Evolutionary conservation across 2,797 vertebrate genomes (phyloP), one percentile per base, ranked within the genome.

Genomic region (Pristis pectinata): DNA sequence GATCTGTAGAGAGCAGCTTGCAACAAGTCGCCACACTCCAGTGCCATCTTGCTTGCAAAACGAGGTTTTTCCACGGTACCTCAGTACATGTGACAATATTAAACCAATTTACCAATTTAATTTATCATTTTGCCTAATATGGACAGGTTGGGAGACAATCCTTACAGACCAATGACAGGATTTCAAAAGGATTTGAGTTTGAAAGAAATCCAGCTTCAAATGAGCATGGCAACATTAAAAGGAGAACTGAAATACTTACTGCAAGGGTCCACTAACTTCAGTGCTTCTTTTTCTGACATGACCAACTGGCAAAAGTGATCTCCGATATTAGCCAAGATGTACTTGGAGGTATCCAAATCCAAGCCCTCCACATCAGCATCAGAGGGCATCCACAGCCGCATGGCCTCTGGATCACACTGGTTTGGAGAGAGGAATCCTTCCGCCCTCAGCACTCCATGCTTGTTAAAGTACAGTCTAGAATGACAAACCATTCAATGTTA

Each of bases 231-330:
- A 64, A 91, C 19, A 24, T 41, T 24, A 1, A 91, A 8, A 91
- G 13, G 5, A 13, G 15, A 56, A 34, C 7, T 37, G 59, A 67
- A 41, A 95, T 3, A 96, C 97, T 97, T 97, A 98, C 97, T 97
- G 96, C 97, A 96, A 83, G 97, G 97, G 87, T 97, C 97, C 95
- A 98, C 96, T 0, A 97, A 97, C 95, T 97, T 96, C 97, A 97
- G 97, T 59, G 97, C 97, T 95, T 98, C 97, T 95, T 98, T 98
- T 61, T 98, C 97, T 94, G 97, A 97, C 96, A 97, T 97, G 94
- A 98, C 97, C 64, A 98, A 97, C 94, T 97, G 97, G 95, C 97
- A 98, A 95, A 98, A 98, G 95, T 98, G 97, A 95, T 98, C 97
- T 95, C 97, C 97, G 70, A 97, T 97, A 95, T 98, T 98, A 95